Evolutionary conservation across 2,113 vertebrate species (phyloP).

Genomic region (Fulica atra): DNA sequence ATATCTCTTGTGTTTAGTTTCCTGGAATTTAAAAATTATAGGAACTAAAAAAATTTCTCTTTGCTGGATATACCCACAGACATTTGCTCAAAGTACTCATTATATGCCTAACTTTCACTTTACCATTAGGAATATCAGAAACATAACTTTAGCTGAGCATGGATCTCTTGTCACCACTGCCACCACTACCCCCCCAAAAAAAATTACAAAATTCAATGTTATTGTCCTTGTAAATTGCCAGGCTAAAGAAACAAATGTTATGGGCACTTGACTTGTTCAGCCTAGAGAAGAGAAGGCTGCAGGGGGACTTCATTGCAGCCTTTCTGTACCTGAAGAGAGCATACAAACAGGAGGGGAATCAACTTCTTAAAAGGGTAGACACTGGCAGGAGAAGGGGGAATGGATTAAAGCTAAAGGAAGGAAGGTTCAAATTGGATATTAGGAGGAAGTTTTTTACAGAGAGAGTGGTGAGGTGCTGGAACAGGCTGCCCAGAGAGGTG

Average conservation of each 20-base stretch:
- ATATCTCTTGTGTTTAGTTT: neutral
- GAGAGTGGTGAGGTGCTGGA: too few species aligned
- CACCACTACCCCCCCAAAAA: neutral
- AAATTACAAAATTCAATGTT: neutral
- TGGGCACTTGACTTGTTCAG: too few species aligned
- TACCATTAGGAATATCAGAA: neutral
- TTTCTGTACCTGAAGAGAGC: too few species aligned
- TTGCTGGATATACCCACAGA: neutral
- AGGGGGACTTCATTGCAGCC: too few species aligned
- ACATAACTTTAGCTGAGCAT: neutral
- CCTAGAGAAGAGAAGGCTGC: too few species aligned
- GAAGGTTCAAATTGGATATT: too few species aligned
- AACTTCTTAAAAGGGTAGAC: too few species aligned
- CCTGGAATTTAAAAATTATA: neutral
- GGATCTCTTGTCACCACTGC: neutral
- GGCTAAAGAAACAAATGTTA: neutral
- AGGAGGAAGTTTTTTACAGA: too few species aligned
- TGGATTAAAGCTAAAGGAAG: too few species aligned
- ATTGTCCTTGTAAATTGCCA: neutral
- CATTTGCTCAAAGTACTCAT: neutral
- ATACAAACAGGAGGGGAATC: too few species aligned
- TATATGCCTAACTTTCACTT: neutral
- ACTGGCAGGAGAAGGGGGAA: too few species aligned
- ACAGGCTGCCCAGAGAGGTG: too few species aligned
- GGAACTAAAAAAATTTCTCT: neutral